Percentiles rank a stretch among this genome's conserved stretches.
Evolutionary conservation across 1,140 invertebrate species (phyloP).

Genomic region (Helicoverpa zea): DNA sequence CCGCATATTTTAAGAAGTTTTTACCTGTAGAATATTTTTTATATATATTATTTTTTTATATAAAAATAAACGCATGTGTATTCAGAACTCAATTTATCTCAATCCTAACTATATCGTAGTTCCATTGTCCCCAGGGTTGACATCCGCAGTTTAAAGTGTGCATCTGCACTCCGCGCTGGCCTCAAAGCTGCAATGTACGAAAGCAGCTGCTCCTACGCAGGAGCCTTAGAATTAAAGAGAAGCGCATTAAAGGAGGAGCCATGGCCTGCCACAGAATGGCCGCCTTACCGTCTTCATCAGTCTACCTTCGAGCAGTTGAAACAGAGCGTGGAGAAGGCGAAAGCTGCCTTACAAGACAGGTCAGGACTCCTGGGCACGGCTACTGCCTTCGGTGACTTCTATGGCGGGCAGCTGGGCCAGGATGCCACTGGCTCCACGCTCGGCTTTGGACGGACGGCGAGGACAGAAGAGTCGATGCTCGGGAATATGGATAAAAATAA

Average conservation of each 20-base stretch:
- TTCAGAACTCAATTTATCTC: too few relatives aligned
- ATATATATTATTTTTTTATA: too few relatives aligned
- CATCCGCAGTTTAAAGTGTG: constrained; percentile 80
- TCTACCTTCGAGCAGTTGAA: constrained; percentile 95
- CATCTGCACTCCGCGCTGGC: constrained; percentile 72
- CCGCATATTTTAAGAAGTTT: neutral
- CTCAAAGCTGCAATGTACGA: constrained; percentile 91
- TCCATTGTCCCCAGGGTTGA: constrained; percentile 69
- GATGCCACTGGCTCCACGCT: constrained; percentile 69
- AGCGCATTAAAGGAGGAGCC: constrained; percentile 89
- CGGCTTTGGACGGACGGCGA: constrained; percentile 73
- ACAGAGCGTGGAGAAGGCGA: constrained; percentile 95
- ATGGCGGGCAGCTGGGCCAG: constrained; percentile 83
- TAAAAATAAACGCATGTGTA: too few relatives aligned
- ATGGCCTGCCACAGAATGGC: constrained; percentile 89
- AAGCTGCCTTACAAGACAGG: constrained; percentile 91
- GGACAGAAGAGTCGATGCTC: constrained; percentile 80
- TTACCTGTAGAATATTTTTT: too few relatives aligned
- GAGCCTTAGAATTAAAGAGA: constrained; percentile 94
- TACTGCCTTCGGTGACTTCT: constrained; percentile 88
- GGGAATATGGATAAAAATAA: constrained; percentile 81
- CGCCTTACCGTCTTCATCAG: constrained; percentile 91
- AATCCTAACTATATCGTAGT: neutral
- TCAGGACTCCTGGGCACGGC: constrained; percentile 84
- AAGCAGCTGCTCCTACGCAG: constrained; percentile 95